phyloP scores from a whole-genome alignment of 2,797 vertebrate species.

The Eulemur rubriventer region DNA sequence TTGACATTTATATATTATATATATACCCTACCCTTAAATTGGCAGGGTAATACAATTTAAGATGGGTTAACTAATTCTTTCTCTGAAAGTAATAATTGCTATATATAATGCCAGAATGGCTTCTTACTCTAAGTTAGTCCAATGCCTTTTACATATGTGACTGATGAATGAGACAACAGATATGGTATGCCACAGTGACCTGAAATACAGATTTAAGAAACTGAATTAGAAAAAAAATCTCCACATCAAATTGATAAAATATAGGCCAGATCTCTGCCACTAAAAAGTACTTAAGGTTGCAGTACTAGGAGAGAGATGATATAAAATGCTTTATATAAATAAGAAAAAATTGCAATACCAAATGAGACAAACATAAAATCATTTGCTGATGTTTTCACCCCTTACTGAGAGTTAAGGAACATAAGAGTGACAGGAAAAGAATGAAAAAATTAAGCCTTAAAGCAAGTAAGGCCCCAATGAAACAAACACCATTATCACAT shows the following conservation, averaged over 20 bases:
- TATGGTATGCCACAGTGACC: background rate
- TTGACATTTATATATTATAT: no score
- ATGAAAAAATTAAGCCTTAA: constrained; percentile 10
- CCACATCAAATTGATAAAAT: background rate
- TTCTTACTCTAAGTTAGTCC: background rate
- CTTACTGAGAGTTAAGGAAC: background rate
- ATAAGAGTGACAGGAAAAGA: constrained; percentile 5
- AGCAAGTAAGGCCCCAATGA: background rate
- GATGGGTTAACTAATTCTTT: background rate
- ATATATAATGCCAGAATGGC: background rate
- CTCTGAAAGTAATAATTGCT: constrained; percentile 20
- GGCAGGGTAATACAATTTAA: constrained; percentile 23
- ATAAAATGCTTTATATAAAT: background rate
- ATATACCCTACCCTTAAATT: background rate
- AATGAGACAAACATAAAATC: background rate
- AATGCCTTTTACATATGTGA: background rate
- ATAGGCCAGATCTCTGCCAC: background rate
- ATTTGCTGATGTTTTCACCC: constrained; percentile 19
- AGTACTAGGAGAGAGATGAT: background rate
- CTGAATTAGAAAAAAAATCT: background rate
- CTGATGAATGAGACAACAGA: background rate
- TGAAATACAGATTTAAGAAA: background rate
- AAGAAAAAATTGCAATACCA: background rate
- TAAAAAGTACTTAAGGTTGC: background rate
- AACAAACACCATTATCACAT: background rate